Evolutionary conservation across 92 coral and sea anemone species (phyloP), one percentile per base, ranked within the genome.

Genomic region (Bergia sp.): DNA sequence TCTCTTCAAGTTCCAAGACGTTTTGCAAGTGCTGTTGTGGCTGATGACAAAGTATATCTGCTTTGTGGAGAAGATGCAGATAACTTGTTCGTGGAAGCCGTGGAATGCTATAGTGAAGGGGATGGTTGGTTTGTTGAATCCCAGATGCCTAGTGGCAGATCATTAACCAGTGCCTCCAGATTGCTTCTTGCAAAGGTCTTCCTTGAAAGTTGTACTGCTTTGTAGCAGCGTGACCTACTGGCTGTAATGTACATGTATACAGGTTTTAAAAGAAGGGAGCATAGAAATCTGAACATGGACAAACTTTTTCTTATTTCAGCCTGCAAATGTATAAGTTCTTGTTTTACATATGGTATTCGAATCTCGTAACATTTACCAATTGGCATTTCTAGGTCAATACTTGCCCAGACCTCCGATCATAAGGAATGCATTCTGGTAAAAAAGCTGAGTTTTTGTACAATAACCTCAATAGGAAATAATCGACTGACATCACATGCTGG

Each of bases 111-210:
- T 66, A 45, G 66, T 37, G 67, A 69, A 71, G 87, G 71, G 7
- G 20, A 29, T 2, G 77, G 61, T 69, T 84, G 87, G 87, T 0
- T 44, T 38, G 74, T 74, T 7, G 78, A 47, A 7, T 74, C 87
- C 21, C 78, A 84, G 45, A 84, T 84, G 87, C 87, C 87, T 0
- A 45, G 78, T n/a, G 87, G 87, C 5, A 50, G 87, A 37, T 84
- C 66, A 2, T 37, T 80, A 57, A 80, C 85, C 38, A 80, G 12
- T 18, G 85, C 85, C 15, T 37, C 36, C 20, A 80, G 85, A 80
- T 38, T 80, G 1, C 13, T 37, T 55, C 36, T 80, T 57, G 85
- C 85, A 37, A 80, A 80, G 4, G 50, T 57, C 44, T 80, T 80
- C 43, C 72, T 80, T 58, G 85, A 80, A 80, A 80, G 85, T 47